A percentile compares a stretch with the other conserved stretches of the same genome.
phyloP scores from a whole-genome alignment of 1,140 invertebrate genomes.

The Popillia japonica region DNA sequence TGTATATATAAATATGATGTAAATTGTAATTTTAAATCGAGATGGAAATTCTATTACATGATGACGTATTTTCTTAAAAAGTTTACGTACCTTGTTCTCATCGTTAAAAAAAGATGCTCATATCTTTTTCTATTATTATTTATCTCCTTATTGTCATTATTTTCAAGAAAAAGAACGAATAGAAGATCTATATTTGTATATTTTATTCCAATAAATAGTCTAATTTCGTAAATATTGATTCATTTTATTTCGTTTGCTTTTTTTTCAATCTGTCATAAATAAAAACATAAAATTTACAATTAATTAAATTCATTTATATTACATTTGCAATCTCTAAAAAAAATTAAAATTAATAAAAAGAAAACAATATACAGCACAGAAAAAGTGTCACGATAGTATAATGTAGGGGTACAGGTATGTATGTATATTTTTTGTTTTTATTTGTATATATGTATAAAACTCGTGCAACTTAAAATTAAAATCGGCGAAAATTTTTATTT shows the following conservation, averaged over 20 bases:
- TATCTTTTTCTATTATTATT: not conserved
- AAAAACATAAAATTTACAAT: slow-evolving; percentile 29
- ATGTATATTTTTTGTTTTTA: slow-evolving; percentile 27
- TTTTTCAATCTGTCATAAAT: not conserved
- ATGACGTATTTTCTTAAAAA: slow-evolving; percentile 3
- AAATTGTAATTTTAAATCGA: slow-evolving; percentile 26
- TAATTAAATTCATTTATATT: slow-evolving; percentile 28
- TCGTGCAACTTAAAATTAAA: slow-evolving; percentile 31
- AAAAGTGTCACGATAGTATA: slow-evolving; percentile 8
- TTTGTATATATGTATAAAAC: slow-evolving; percentile 29
- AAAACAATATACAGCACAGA: slow-evolving; percentile 26
- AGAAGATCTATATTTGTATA: slow-evolving; percentile 24
- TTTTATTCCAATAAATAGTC: slow-evolving; percentile 34
- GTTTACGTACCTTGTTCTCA: slow-evolving; percentile 20
- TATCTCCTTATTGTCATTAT: slow-evolving; percentile 24
- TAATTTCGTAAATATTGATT: slow-evolving; percentile 11
- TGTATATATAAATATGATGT: slow-evolving; percentile 15
- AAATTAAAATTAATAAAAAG: not conserved
- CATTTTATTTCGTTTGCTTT: not conserved
- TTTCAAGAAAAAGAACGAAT: not conserved
- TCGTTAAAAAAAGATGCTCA: not conserved
- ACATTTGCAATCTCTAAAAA: slow-evolving; percentile 17
- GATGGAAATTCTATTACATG: not conserved
- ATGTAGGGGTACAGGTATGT: not conserved
- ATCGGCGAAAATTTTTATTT: not conserved